A percentile compares a stretch with the other conserved stretches of the same genome.
Evolutionary conservation across 2,888 invertebrate genomes (phyloP).

Genomic region (Perizoma flavofasciatum): DNA sequence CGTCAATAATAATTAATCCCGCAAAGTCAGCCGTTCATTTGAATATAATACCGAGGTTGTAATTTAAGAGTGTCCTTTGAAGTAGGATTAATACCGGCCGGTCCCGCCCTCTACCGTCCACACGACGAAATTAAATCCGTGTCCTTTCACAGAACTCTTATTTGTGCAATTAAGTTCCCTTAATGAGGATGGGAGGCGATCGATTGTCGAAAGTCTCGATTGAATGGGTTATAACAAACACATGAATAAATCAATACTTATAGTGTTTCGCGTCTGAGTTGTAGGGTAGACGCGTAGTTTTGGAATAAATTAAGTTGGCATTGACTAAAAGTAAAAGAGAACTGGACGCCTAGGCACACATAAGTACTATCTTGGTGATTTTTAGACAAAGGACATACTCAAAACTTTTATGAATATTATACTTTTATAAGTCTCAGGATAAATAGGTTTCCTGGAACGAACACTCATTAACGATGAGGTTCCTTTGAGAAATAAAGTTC

Average conservation of each 20-base stretch:
- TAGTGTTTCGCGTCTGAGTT: too few relatives aligned
- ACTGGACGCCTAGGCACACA: too few relatives aligned
- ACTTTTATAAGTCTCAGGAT: too few relatives aligned
- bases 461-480: constrained; percentile 16
- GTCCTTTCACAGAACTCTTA: constrained; percentile 68
- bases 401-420: too few relatives aligned
- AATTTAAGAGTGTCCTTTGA: constrained; percentile 76
- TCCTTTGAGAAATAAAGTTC: constrained; percentile 26
- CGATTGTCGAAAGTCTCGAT: constrained; percentile 28
- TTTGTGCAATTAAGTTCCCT: constrained; percentile 62
- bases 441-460: constrained; percentile 4
- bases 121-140: constrained; percentile 71
- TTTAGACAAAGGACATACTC: too few relatives aligned
- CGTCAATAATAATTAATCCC: constrained; percentile 54
- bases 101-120: constrained; percentile 52
- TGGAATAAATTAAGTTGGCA: too few relatives aligned
- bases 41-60: constrained; percentile 58
- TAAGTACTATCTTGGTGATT: too few relatives aligned
- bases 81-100: constrained; percentile 72
- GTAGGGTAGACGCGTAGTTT: too few relatives aligned
- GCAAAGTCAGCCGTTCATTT: constrained; percentile 53
- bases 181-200: constrained; percentile 51
- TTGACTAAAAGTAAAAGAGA: too few relatives aligned
- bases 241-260: constrained; percentile 14
- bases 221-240: constrained; percentile 14